Evolutionary conservation across 2,113 vertebrate genomes (phyloP), one percentile per base, ranked within the genome.

Genomic region (Bos javanicus): DNA sequence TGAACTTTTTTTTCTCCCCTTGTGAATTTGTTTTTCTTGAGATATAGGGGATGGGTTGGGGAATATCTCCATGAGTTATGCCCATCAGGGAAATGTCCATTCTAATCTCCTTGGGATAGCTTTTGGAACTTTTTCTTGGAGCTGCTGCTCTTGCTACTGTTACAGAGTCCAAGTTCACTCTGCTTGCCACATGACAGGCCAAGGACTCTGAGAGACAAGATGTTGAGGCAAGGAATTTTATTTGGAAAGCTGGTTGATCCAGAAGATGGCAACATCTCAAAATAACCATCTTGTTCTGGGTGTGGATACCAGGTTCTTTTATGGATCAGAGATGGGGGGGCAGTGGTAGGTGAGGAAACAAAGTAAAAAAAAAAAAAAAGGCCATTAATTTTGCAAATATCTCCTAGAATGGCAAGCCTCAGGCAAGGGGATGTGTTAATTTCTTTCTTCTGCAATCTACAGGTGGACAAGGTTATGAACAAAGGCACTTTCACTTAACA

Each of bases 61-160:
- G 23, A 80, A 46, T 48, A 26, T 48, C 19, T 52, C 89, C 19
- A 6, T 36, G n/a, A 26, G 64, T 15, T 7, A 60, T 25, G 7
- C 16, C 43, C 28, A 64, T 78, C 33, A 57, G 88, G 9, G 30
- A 28, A 86, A 83, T 86, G 87, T 96, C 84, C 94, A 1, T 7
- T 90, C 26, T 98, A 98, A 57, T 98, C 97, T 85, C 98, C 97
- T 67, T 97, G 96, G 26, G 97, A 82, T 0, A 36, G 36, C 30
- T 97, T 98, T 62, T 1, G 93, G 0, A 89, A 78, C 60, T 96
- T 98, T 95, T 98, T 99, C 86, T 98, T 97, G 71, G 86, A 94
- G 96, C 80, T 59, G 48, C 26, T 90, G 88, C 23, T 88, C 48
- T 97, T 97, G 48, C 5, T 92, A 43, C 39, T 76, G 36, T 43